phyloP scores from a whole-genome alignment of 2,888 invertebrate genomes.

The Brachyptera putata region DNA sequence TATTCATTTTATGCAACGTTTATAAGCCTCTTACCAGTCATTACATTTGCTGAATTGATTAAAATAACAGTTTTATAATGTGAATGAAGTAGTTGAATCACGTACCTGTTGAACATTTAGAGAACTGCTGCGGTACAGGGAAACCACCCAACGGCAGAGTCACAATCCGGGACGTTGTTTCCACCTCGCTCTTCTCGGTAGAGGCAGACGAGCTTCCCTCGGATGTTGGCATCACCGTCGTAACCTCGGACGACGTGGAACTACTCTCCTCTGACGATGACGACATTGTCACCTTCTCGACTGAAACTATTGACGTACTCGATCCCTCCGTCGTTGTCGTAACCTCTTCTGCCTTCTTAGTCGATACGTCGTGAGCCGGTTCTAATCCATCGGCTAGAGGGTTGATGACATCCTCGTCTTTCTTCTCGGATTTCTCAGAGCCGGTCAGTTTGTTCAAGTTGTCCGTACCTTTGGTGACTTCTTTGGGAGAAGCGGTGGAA shows the following conservation, averaged over 20 bases:
- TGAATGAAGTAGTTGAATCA: no score
- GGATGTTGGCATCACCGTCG: background rate
- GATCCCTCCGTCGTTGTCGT: background rate
- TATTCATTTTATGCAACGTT: no score
- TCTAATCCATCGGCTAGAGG: slow-evolving; percentile 4
- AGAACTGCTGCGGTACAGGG: no score
- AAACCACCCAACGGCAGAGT: no score
- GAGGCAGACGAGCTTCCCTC: no score
- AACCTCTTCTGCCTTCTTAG: slow-evolving; percentile 25
- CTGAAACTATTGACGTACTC: background rate
- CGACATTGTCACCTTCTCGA: background rate
- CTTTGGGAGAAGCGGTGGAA: no score
- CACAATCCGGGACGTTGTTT: no score
- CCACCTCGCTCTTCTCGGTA: no score
- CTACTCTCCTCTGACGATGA: no score
- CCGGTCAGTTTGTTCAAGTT: background rate
- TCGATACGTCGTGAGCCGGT: background rate
- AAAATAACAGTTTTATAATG: no score
- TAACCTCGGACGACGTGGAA: slow-evolving; percentile 22
- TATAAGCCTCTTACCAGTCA: no score
- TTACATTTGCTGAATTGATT: no score
- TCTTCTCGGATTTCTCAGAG: slow-evolving; percentile 1
- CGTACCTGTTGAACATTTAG: slow-evolving; percentile 48
- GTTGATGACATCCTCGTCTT: background rate
- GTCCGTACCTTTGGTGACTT: background rate